Conservation (phyloP, 2,888 invertebrate genomes). For the Pristionchus entomophagus region DNA sequence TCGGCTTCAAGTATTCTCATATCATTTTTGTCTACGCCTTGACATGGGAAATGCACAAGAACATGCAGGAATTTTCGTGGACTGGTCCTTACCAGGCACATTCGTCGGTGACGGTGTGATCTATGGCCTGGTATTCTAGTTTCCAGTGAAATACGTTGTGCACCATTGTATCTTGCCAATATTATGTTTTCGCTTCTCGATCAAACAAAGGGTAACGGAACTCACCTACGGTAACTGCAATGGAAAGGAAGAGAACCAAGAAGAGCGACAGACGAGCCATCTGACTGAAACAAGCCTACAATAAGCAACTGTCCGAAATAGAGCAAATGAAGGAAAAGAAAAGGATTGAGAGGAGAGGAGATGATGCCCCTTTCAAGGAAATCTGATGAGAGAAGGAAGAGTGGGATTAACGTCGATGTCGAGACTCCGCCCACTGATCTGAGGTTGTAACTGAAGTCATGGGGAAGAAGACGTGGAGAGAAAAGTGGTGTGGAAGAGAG, state of each 20-base stretch:
- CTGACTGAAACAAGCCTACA: background rate
- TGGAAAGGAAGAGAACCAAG: background rate
- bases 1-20: background rate
- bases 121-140: background rate
- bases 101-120: background rate
- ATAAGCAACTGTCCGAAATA: background rate
- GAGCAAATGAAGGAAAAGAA: background rate
- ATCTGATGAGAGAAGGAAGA: background rate
- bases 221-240: background rate
- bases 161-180: no score
- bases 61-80: background rate
- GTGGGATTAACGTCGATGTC: background rate
- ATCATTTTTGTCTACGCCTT: background rate
- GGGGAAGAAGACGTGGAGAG: background rate
- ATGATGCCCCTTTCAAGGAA: background rate
- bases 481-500: background rate
- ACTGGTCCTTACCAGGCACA: background rate
- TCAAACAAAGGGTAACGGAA: no score
- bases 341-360: background rate
- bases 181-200: no score
- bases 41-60: background rate
- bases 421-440: slow-evolving; percentile 30
- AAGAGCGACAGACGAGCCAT: slow-evolving; percentile 18
- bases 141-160: no score
- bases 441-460: background rate